Evolutionary conservation across 1,140 invertebrate species (phyloP), one percentile per base, ranked within the genome.

Genomic region (Anadara kagoshimensis): DNA sequence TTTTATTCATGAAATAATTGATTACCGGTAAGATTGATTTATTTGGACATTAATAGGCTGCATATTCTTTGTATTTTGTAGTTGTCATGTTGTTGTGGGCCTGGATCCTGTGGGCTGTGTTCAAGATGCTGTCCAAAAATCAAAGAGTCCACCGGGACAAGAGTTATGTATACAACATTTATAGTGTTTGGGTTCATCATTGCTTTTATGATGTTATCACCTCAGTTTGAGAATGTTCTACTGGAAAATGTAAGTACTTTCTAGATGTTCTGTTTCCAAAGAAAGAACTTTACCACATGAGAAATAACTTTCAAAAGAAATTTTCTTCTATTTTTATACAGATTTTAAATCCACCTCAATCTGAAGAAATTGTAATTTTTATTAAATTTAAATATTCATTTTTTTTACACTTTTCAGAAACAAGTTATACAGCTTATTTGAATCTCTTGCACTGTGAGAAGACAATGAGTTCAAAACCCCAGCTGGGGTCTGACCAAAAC

Each of bases 11-110:
- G n/a, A n/a, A n/a, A n/a, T n/a, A n/a, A n/a, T n/a, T n/a, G n/a
- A n/a, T n/a, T n/a, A n/a, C n/a, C n/a, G n/a, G n/a, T n/a, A n/a
- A n/a, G n/a, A n/a, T n/a, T n/a, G n/a, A n/a, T n/a, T n/a, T n/a
- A n/a, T n/a, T n/a, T n/a, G n/a, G n/a, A n/a, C n/a, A n/a, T n/a
- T n/a, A n/a, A n/a, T n/a, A n/a, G n/a, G n/a, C n/a, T n/a, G n/a
- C n/a, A n/a, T n/a, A n/a, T n/a, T n/a, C 44, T 62, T 57, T 41
- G 51, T 54, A 73, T 24, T 78, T 83, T 83, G 47, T 74, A 91
- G 90, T 59, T 90, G 65, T 84, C 81, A n/a, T 91, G 90, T 73
- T 89, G 89, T 61, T 90, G 86, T 84, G 89, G 90, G 11, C 87
- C 88, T 36, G 83, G 82, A 44, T 82, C 89, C 22, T 91, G 90